Evolutionary conservation across 2,797 vertebrate genomes (phyloP).

Genomic region (Sciaenops ocellatus): DNA sequence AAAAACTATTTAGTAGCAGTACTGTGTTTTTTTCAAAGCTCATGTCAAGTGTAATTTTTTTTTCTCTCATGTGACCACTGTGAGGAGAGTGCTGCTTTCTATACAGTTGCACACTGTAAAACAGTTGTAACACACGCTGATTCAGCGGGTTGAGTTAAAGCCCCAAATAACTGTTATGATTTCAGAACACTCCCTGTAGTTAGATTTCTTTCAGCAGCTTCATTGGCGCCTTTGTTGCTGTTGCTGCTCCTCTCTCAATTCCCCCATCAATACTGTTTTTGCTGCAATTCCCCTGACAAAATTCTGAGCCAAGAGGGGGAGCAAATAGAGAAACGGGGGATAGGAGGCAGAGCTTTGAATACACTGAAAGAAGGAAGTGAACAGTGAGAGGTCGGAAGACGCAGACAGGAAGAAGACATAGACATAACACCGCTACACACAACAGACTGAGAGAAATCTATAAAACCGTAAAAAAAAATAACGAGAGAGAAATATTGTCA

Average conservation of each 20-base stretch:
- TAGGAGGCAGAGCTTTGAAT: background rate
- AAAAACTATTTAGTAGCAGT: background rate
- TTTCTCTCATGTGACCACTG: background rate
- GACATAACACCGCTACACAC: background rate
- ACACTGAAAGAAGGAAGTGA: constrained; percentile 67
- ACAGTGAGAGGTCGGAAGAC: background rate
- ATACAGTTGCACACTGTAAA: background rate
- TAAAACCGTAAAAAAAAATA: too few relatives aligned
- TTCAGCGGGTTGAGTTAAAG: constrained; percentile 3
- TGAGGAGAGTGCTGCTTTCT: background rate
- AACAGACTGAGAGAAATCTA: background rate
- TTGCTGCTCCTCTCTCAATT: constrained; percentile 21
- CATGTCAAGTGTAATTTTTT: background rate
- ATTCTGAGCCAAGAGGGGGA: background rate
- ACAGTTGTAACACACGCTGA: background rate
- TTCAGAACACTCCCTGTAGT: background rate
- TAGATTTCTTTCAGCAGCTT: constrained; percentile 3
- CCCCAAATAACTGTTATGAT: constrained; percentile 18
- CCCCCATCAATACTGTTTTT: constrained; percentile 18
- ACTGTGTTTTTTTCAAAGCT: background rate
- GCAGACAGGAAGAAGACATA: constrained; percentile 49
- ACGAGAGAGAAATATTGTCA: constrained; percentile 10
- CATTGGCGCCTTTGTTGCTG: constrained; percentile 19
- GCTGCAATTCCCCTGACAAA: constrained; percentile 24
- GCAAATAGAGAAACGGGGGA: constrained; percentile 5